phyloP scores from a whole-genome alignment of 2,113 vertebrate genomes.

The Actenoides hombroni region DNA sequence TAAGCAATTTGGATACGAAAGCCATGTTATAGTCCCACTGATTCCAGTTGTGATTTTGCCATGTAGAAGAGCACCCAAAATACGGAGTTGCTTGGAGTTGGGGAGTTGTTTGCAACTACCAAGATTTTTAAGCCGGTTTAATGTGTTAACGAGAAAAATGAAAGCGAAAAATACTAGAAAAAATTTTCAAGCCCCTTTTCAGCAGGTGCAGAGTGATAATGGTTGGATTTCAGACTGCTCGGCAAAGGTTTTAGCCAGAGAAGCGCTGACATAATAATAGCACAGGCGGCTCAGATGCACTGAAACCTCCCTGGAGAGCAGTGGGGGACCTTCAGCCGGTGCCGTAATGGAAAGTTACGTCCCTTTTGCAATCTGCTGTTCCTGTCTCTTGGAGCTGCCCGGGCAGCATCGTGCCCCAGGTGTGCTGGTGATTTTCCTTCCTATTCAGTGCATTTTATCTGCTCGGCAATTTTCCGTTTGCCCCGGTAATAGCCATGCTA shows the following conservation, averaged over 20 bases:
- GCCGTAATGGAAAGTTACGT: background rate
- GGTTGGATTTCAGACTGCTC: constrained; percentile 6
- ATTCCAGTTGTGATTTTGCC: background rate
- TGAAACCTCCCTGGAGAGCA: background rate
- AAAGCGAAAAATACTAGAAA: background rate
- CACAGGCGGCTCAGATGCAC: background rate
- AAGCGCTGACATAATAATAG: constrained; percentile 42
- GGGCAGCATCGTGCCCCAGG: background rate
- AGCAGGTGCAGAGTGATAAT: background rate
- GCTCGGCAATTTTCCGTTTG: constrained; percentile 29
- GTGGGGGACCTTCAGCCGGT: background rate
- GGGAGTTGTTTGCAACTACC: background rate
- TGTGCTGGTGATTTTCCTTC: background rate
- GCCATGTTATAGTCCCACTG: background rate
- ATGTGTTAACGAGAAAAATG: background rate
- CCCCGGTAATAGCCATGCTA: background rate
- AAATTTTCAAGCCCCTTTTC: background rate
- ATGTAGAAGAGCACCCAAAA: background rate
- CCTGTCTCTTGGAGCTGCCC: background rate
- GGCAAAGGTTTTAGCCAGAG: constrained; percentile 1
- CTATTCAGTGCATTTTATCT: background rate
- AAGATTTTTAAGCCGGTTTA: background rate
- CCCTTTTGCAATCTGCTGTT: background rate
- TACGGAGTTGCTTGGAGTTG: background rate
- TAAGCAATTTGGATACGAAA: background rate